Evolutionary conservation across 2,888 invertebrate genomes (phyloP).

Genomic region (Galeruca laticollis): DNA sequence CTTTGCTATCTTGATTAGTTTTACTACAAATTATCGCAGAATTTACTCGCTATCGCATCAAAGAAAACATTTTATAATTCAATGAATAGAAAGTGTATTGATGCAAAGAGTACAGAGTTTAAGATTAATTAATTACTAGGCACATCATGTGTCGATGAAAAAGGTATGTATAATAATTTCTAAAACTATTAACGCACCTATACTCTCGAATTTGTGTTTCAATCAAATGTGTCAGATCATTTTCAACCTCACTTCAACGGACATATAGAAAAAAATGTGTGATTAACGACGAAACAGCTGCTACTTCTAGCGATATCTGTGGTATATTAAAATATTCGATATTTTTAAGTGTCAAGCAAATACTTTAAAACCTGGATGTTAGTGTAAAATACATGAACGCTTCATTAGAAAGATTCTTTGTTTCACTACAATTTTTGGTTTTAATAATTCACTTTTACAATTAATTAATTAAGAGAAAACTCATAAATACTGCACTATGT

Average conservation of each 20-base stretch:
- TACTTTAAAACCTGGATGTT: too few species aligned
- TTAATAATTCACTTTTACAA: too few species aligned
- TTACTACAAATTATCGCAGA: not conserved
- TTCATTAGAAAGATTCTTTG: too few species aligned
- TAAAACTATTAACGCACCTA: constrained; percentile 13
- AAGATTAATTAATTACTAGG: constrained; percentile 15
- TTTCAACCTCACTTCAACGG: not conserved
- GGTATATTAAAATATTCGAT: too few species aligned
- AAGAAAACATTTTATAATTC: constrained; percentile 3
- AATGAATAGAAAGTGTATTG: constrained; percentile 20
- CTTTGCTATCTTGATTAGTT: not conserved
- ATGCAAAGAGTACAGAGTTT: constrained; percentile 6
- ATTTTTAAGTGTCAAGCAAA: too few species aligned
- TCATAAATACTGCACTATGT: too few species aligned
- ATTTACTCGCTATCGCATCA: not conserved
- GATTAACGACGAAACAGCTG: too few species aligned
- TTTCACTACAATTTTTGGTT: too few species aligned
- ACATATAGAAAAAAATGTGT: too few species aligned
- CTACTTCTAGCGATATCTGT: too few species aligned
- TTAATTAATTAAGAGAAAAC: too few species aligned
- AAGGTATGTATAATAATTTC: constrained; percentile 9
- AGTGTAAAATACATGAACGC: too few species aligned
- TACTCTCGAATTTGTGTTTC: not conserved
- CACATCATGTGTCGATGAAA: constrained; percentile 12
- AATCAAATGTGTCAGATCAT: not conserved